Base-by-base conservation (phyloP, 1,140 invertebrate genomes). In the Acyrthosiphon pisum region DNA sequence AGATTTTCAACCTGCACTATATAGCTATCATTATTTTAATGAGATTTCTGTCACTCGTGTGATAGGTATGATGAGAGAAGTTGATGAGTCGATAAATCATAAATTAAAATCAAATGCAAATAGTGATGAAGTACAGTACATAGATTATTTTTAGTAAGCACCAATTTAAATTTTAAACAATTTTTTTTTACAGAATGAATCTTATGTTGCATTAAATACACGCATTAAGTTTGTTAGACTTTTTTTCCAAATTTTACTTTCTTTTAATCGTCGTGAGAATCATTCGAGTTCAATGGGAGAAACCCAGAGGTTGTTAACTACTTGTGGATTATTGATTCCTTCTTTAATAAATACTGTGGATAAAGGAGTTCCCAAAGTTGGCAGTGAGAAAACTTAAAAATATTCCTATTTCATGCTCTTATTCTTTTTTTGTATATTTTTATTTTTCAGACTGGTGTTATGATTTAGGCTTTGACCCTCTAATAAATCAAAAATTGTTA, bases 1-100 rank as follows among this genome's bases (percentile, higher is more conserved):
- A 96, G 99, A 99, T 95, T 99, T 99, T 95, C 98, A 99, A 95
- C 97, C 98, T 50, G 97, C 98, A 95, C 97, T 97, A 35, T 99
- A 99, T 95, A 98, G 98, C n/a, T 99, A 98, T 95, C 96, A 97
- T 95, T 96, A 99, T 94, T 97, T 97, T 44, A 96, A 97, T 76
- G 98, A 99, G 95, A 96, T 99, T 22, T 97, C 97, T 37, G 98
- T 99, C 94, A 96, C 97, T 81, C 97, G 97, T 94, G 97, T 97
- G 90, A 96, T 97, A 92, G 96, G 97, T 0, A 97, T 98, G 96
- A 95, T 99, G 84, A 96, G 97, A 94, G 98, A 99, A 95, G 97
- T 98, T 44, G 99, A 99, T 95, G 98, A 99, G 94, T 98, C 99
- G 93, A 95, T 99, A 91, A 94, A 93, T 37, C 90, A 94, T 56